Evolutionary conservation across 2,113 vertebrate species (phyloP).

Genomic region (Geococcyx californianus): DNA sequence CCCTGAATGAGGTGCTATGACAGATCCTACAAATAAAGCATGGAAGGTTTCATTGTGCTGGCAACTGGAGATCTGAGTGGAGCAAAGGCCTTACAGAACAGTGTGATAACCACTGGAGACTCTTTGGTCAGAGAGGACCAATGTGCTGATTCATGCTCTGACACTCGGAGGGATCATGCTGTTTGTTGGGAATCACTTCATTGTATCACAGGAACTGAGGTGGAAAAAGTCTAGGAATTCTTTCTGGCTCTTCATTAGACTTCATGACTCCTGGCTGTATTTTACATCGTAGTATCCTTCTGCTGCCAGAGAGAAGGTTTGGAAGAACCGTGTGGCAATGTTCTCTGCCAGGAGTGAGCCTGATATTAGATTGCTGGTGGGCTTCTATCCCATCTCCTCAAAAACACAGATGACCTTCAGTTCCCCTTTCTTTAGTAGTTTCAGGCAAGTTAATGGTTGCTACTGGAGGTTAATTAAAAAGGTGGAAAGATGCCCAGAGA

Average conservation of each 20-base stretch:
- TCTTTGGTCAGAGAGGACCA: background rate
- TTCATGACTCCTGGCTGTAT: constrained; percentile 43
- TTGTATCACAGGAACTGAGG: constrained; percentile 45
- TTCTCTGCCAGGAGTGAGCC: constrained; percentile 17
- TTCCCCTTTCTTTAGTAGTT: constrained; percentile 31
- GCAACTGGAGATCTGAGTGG: background rate
- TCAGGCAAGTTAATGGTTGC: constrained; percentile 21
- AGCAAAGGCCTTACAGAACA: constrained; percentile 31
- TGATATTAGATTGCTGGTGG: constrained; percentile 30
- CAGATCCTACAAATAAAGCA: constrained; percentile 29
- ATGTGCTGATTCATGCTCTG: constrained; percentile 59
- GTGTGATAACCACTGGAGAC: constrained; percentile 2
- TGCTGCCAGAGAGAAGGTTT: constrained; percentile 41
- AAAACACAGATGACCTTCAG: constrained; percentile 24
- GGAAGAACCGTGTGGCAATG: constrained; percentile 3
- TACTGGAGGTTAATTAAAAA: constrained; percentile 41
- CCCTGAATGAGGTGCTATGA: constrained; percentile 57
- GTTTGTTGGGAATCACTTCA: constrained; percentile 58
- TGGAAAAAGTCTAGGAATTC: constrained; percentile 47
- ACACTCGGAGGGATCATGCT: background rate
- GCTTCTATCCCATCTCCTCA: constrained; percentile 37
- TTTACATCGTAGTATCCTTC: constrained; percentile 14
- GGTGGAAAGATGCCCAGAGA: constrained; percentile 28
- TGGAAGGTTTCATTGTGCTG: constrained; percentile 13
- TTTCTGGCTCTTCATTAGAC: constrained; percentile 60